These are phyloP conservation scores for Pedetes capensis DNA, from an alignment of 2,113 vertebrate species.

Conservation along the genomic window DNA sequence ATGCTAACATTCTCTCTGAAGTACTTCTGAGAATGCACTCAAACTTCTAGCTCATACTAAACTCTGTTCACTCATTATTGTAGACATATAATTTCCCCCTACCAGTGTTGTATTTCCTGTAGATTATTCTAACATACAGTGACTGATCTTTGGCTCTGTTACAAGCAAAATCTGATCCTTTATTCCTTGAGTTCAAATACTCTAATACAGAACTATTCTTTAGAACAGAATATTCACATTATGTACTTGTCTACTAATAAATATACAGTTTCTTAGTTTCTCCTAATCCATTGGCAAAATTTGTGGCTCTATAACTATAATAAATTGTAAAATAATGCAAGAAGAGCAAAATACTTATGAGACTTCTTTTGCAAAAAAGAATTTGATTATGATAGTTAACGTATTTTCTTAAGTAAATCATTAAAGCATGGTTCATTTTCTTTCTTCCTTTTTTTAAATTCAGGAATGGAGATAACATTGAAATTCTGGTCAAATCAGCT, in stretches of 20 bases:
- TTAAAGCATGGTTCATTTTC: conserved; percentile 8
- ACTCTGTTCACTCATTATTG: not conserved
- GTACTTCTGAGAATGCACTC: not conserved
- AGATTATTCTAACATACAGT: conserved; percentile 17
- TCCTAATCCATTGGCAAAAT: not conserved
- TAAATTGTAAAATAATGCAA: conserved; percentile 41
- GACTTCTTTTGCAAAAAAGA: conserved; percentile 52
- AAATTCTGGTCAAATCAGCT: conserved; percentile 34
- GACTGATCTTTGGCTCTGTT: conserved; percentile 21
- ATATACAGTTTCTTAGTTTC: not conserved
- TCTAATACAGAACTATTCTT: conserved; percentile 33
- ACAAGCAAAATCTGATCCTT: conserved; percentile 49
- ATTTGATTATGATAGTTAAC: not conserved
- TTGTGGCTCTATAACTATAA: not conserved
- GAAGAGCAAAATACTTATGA: not conserved
- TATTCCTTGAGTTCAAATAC: conserved; percentile 44
- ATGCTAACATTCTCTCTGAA: not conserved
- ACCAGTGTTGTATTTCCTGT: not conserved
- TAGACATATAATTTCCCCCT: not conserved
- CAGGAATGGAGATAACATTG: conserved; percentile 47
- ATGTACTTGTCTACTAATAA: conserved; percentile 15
- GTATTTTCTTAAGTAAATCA: conserved; percentile 47
- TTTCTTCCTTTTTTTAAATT: conserved; percentile 39
- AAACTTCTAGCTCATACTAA: not conserved
- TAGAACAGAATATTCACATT: conserved; percentile 1